phyloP scores from a whole-genome alignment of 2,113 vertebrate species.

The Sebastes fasciatus region DNA sequence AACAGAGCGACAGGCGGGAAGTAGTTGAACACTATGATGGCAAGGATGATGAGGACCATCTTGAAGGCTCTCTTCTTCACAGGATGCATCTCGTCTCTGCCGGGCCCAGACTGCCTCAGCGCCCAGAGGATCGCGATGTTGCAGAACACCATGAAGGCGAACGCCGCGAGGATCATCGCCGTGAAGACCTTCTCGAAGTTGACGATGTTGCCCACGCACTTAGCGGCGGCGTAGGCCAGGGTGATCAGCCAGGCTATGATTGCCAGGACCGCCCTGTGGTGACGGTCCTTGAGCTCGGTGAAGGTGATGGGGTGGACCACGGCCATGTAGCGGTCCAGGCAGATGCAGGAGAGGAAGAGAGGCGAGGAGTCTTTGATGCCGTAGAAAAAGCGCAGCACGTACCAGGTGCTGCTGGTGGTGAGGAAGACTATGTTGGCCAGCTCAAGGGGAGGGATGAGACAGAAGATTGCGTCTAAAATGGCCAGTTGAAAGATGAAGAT shows the following conservation, averaged over 20 bases:
- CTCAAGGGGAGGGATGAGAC: constrained; percentile 81
- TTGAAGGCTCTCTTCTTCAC: constrained; percentile 86
- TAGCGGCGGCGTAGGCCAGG: constrained; percentile 72
- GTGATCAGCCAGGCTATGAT: constrained; percentile 75
- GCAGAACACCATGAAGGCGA: constrained; percentile 84
- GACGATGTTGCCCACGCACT: constrained; percentile 69
- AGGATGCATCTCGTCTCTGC: constrained; percentile 80
- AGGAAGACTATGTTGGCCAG: constrained; percentile 76
- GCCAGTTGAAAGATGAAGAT: constrained; percentile 84
- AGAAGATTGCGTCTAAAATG: constrained; percentile 79
- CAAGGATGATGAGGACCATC: constrained; percentile 83
- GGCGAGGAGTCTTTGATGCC: constrained; percentile 82
- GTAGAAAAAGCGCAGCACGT: constrained; percentile 82
- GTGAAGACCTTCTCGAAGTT: constrained; percentile 81
- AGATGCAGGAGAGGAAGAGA: constrained; percentile 84
- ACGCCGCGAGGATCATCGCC: constrained; percentile 75
- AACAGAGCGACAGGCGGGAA: constrained; percentile 83
- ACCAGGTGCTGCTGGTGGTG: constrained; percentile 73
- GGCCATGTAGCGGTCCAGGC: constrained; percentile 84
- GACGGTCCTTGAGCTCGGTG: constrained; percentile 77
- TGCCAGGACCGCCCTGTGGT: constrained; percentile 65
- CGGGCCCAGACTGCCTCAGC: constrained; percentile 70
- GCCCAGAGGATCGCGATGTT: constrained; percentile 80
- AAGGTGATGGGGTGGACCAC: constrained; percentile 84
- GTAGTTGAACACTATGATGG: constrained; percentile 85